These are phyloP conservation scores for Hymenochirus boettgeri DNA, from an alignment of 2,113 vertebrate species.

Conservation along the genomic window DNA sequence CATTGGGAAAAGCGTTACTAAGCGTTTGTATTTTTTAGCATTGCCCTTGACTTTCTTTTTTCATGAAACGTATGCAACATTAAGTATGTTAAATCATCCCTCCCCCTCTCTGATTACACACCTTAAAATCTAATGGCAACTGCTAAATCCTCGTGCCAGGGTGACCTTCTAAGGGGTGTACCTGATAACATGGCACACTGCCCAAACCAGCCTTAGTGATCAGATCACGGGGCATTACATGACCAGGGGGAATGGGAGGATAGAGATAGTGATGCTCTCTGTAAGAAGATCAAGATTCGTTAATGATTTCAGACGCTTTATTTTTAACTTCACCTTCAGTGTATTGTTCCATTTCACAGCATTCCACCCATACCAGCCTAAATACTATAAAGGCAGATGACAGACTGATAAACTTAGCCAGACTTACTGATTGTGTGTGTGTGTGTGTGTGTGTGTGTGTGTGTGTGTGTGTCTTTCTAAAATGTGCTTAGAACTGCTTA, in stretches of 20 bases:
- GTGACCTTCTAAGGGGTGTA: slow-evolving; percentile 17
- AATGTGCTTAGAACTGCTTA: too few relatives aligned
- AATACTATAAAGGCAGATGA: too few relatives aligned
- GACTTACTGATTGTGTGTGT: too few relatives aligned
- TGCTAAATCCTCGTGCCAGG: slow-evolving; percentile 9
- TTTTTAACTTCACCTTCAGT: slow-evolving; percentile 19
- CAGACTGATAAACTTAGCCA: too few relatives aligned
- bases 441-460: too few relatives aligned
- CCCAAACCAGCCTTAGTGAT: slow-evolving; percentile 8
- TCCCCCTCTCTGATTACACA: slow-evolving; percentile 3
- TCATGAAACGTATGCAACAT: slow-evolving; percentile 1
- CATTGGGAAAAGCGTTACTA: background rate
- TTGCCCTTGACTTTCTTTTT: slow-evolving; percentile 1
- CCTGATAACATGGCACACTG: slow-evolving; percentile 9
- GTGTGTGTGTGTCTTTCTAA: too few relatives aligned
- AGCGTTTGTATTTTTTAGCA: background rate
- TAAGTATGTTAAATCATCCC: background rate
- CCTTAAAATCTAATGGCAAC: slow-evolving; percentile 14
- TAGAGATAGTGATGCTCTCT: slow-evolving; percentile 5
- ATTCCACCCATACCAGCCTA: background rate
- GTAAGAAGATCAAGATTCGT: slow-evolving; percentile 24
- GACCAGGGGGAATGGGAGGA: background rate
- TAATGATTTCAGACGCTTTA: slow-evolving; percentile 15
- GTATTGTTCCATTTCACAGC: background rate
- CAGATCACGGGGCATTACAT: slow-evolving; percentile 16